Evolutionary conservation across 2,888 invertebrate genomes (phyloP).

Genomic region (Hydrotaea diabolus): DNA sequence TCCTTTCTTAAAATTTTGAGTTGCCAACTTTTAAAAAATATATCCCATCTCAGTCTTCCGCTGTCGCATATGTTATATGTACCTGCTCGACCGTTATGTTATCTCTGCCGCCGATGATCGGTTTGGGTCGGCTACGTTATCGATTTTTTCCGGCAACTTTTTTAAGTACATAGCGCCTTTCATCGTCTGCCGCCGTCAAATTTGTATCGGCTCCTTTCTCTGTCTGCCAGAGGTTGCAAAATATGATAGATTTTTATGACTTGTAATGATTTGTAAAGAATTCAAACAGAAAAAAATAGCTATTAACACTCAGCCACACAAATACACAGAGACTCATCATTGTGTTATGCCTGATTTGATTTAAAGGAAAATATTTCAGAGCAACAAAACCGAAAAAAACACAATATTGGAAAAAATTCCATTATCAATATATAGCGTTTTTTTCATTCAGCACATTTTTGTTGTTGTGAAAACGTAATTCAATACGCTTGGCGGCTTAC

Average conservation of each 20-base stretch:
- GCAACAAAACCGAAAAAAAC: background rate
- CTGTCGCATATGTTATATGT: too few relatives aligned
- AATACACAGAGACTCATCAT: background rate
- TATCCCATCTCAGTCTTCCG: too few relatives aligned
- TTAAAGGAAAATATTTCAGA: constrained; percentile 16
- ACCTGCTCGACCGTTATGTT: too few relatives aligned
- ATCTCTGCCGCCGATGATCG: too few relatives aligned
- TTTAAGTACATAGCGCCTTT: too few relatives aligned
- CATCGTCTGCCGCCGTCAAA: too few relatives aligned
- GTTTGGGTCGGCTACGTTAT: too few relatives aligned
- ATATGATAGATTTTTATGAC: constrained; percentile 29
- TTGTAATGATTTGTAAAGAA: constrained; percentile 62
- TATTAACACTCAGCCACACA: background rate
- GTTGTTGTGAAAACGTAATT: constrained; percentile 55
- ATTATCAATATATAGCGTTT: background rate
- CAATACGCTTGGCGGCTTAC: constrained; percentile 62
- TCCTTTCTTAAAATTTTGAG: too few relatives aligned
- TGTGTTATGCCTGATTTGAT: constrained; percentile 57
- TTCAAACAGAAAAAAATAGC: constrained; percentile 22
- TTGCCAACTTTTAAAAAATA: too few relatives aligned
- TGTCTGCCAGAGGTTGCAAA: background rate
- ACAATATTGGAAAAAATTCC: constrained; percentile 7
- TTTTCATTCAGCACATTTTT: background rate
- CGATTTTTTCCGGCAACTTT: too few relatives aligned
- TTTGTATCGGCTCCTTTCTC: too few relatives aligned